Evolutionary conservation across 2,888 invertebrate species (phyloP).

Genomic region (Tenthredo distinguenda): DNA sequence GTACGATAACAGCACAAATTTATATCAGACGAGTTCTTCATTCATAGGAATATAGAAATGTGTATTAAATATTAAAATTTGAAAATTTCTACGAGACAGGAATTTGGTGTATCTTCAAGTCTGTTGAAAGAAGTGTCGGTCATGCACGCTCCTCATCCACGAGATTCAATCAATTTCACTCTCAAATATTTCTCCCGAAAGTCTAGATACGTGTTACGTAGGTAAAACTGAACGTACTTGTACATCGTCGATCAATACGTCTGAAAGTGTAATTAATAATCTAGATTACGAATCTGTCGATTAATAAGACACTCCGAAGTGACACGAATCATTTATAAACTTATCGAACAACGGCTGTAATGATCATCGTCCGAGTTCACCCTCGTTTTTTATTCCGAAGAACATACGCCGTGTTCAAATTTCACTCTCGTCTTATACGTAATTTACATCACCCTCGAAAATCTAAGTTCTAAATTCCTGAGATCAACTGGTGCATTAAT

Average conservation of each 20-base stretch:
- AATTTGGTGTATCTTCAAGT: too few species aligned
- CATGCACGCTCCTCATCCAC: too few species aligned
- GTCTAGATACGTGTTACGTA: background rate
- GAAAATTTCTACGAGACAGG: too few species aligned
- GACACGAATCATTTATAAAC: background rate
- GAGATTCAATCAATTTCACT: background rate
- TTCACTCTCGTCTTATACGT: background rate
- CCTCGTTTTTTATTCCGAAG: background rate
- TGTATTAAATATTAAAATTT: too few species aligned
- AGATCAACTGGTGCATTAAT: background rate
- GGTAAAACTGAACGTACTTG: background rate
- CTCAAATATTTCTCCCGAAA: constrained; percentile 32
- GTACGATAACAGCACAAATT: constrained; percentile 14
- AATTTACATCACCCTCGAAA: background rate
- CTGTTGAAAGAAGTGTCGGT: too few species aligned
- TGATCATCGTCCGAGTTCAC: too few species aligned
- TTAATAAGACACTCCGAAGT: background rate
- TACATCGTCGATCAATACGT: background rate
- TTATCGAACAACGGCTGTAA: background rate
- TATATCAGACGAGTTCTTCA: background rate
- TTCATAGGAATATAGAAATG: background rate
- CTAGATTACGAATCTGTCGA: background rate
- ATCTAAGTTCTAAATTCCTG: background rate
- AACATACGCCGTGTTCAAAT: background rate
- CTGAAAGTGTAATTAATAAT: background rate